phyloP scores from a whole-genome alignment of 2,888 invertebrate genomes.

The Metellina segmentata region DNA sequence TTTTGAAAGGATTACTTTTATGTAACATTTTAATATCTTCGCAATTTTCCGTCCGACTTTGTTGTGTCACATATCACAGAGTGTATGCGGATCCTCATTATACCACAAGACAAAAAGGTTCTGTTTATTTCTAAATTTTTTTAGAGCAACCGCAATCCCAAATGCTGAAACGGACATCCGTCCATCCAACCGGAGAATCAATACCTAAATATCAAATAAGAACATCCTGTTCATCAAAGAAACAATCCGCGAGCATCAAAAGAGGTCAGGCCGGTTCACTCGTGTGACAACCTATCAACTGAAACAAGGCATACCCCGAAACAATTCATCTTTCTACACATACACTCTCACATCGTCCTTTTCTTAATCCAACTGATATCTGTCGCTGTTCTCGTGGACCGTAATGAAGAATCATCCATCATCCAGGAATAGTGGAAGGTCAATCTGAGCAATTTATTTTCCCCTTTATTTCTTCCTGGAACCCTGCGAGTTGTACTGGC shows the following conservation, averaged over 20 bases:
- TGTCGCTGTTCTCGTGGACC: slow-evolving; percentile 29
- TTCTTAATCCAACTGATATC: slow-evolving; percentile 46
- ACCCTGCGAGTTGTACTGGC: slow-evolving; percentile 9
- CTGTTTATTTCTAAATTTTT: background rate
- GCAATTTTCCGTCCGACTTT: too few species aligned
- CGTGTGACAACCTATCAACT: slow-evolving; percentile 31
- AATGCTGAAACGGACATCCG: background rate
- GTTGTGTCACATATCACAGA: too few species aligned
- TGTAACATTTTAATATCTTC: too few species aligned
- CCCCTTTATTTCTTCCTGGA: background rate
- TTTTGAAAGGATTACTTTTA: too few species aligned
- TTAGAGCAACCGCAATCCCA: background rate
- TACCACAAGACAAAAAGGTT: too few species aligned
- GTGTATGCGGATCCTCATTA: too few species aligned
- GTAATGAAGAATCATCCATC: slow-evolving; percentile 64
- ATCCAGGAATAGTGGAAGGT: slow-evolving; percentile 44
- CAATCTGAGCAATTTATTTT: slow-evolving; percentile 30
- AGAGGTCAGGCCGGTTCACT: slow-evolving; percentile 42
- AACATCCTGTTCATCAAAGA: slow-evolving; percentile 30
- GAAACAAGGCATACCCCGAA: slow-evolving; percentile 1
- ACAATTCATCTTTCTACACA: slow-evolving; percentile 35
- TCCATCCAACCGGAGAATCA: background rate
- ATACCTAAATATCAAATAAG: background rate
- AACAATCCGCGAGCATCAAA: slow-evolving; percentile 59
- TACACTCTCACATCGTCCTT: background rate